Conservation (phyloP, 2,888 invertebrate species). For the Tineola bisselliella region DNA sequence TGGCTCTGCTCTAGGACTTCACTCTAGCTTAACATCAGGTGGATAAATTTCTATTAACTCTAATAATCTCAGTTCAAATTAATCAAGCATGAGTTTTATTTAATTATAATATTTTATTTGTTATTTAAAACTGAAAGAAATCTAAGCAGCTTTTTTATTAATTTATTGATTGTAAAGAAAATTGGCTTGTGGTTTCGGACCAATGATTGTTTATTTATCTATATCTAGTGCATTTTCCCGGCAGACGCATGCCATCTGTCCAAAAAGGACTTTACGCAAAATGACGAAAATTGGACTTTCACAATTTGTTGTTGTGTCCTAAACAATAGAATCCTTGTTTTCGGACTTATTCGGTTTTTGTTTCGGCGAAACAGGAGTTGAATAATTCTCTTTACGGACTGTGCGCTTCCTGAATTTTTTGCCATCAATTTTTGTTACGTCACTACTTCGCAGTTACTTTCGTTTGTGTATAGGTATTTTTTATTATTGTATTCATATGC, state of each 20-base stretch:
- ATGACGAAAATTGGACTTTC: constrained; percentile 45
- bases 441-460: not conserved
- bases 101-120: no score
- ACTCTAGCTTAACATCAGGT: no score
- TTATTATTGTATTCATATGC: no score
- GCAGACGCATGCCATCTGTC: constrained; percentile 58
- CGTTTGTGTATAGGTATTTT: not conserved
- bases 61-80: no score
- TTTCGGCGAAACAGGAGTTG: not conserved
- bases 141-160: no score
- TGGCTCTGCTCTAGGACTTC: no score
- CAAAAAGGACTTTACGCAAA: constrained; percentile 46
- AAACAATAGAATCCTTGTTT: constrained; percentile 23
- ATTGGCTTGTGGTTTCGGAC: no score
- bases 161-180: no score
- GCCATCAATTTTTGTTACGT: not conserved
- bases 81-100: no score
- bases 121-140: no score
- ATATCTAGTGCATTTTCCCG: not conserved
- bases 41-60: no score
- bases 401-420: not conserved
- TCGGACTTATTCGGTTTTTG: constrained; percentile 23
- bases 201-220: not conserved
- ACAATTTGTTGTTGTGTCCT: constrained; percentile 56
- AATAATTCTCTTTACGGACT: constrained; percentile 5